phyloP scores from a whole-genome alignment of 92 coral and sea anemone genomes.

The Zoanthus gigantus region DNA sequence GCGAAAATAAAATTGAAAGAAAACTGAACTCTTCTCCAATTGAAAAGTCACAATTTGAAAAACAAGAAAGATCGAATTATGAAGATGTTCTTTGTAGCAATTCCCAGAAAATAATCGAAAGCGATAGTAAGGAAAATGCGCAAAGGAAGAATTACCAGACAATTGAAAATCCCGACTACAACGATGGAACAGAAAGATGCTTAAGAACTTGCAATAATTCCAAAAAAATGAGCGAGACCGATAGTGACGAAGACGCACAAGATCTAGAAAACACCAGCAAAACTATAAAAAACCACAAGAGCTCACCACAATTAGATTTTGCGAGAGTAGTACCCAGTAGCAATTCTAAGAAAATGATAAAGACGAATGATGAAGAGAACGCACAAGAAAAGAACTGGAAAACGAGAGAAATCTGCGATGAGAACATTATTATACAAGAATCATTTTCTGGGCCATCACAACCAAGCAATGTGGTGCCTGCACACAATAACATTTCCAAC shows the following conservation, averaged over 20 bases:
- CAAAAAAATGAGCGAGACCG: neutral
- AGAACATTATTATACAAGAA: neutral
- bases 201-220: neutral
- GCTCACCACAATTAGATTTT: neutral
- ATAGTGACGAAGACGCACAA: neutral
- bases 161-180: neutral
- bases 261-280: neutral
- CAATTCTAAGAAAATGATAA: neutral
- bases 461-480: neutral
- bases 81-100: neutral
- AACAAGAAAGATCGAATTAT: neutral
- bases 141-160: neutral
- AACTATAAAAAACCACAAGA: neutral
- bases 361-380: neutral
- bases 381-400: neutral
- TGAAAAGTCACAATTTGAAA: neutral
- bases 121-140: neutral
- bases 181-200: neutral
- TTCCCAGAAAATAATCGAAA: neutral
- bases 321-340: neutral
- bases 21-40: neutral
- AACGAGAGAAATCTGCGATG: neutral
- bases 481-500: neutral
- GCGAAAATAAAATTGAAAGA: neutral
- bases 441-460: neutral